Conservation (phyloP, 1,140 invertebrate species). For the Nasonia vitripennis region DNA sequence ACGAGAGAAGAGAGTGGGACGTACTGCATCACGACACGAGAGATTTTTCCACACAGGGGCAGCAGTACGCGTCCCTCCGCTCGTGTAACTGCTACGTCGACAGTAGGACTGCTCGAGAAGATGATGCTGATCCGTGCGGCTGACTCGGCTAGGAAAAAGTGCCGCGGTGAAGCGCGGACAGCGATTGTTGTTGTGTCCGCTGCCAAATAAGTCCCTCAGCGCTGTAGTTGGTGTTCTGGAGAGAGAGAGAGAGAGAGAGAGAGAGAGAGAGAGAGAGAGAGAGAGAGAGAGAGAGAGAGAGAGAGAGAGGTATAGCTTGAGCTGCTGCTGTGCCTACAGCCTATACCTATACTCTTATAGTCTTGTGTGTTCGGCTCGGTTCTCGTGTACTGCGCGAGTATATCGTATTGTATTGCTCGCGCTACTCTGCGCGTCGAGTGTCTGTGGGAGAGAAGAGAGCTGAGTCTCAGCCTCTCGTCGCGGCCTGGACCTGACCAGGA, state of each 20-base stretch:
- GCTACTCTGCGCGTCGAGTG: neutral
- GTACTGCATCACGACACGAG: conserved; percentile 6
- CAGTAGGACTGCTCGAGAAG: neutral
- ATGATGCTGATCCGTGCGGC: conserved; percentile 29
- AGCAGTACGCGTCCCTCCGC: neutral
- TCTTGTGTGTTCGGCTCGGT: neutral
- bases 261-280: neutral
- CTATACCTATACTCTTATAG: neutral
- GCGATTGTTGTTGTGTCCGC: conserved; percentile 59
- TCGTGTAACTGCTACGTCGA: neutral
- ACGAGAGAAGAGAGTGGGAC: conserved; percentile 56
- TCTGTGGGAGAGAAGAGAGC: neutral
- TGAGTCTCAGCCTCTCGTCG: neutral
- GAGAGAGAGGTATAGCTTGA: neutral
- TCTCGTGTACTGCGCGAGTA: neutral
- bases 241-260: neutral
- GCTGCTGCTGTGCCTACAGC: neutral
- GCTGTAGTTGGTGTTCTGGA: conserved; percentile 37
- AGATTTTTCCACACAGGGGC: neutral
- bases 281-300: neutral
- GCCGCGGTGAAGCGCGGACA: conserved; percentile 49
- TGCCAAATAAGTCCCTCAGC: conserved; percentile 72
- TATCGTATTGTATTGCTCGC: neutral
- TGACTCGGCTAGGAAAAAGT: conserved; percentile 61
- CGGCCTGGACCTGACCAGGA: conserved; percentile 59